Conservation (phyloP, 2,888 invertebrate genomes). For the Synanthedon vespiformis region DNA sequence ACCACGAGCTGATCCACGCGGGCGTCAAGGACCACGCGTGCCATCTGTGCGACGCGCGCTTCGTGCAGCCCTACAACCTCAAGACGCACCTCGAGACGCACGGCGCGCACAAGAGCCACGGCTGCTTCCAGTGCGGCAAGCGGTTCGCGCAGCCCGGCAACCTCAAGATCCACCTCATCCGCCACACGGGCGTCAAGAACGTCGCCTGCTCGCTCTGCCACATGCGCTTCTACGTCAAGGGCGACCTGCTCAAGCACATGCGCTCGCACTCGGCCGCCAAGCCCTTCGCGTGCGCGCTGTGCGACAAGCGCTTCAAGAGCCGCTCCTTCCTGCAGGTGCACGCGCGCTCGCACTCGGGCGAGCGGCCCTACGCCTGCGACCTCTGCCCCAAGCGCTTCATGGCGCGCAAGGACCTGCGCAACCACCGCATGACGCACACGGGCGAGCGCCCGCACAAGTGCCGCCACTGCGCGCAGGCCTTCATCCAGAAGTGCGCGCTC, state of each 20-base stretch:
- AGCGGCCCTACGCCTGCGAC: constrained; percentile 86
- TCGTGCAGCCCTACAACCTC: constrained; percentile 55
- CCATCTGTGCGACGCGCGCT: constrained; percentile 74
- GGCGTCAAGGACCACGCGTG: constrained; percentile 78
- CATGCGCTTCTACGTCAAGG: constrained; percentile 62
- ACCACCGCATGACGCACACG: constrained; percentile 91
- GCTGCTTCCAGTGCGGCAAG: constrained; percentile 79
- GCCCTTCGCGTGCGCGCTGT: constrained; percentile 85
- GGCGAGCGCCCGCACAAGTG: constrained; percentile 94
- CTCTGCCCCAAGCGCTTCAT: constrained; percentile 91
- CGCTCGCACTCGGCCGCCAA: constrained; percentile 83
- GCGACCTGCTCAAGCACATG: constrained; percentile 61
- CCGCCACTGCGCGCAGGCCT: constrained; percentile 87
- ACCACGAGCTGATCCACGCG: constrained; percentile 78
- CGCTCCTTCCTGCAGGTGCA: constrained; percentile 88
- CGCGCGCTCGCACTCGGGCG: constrained; percentile 84
- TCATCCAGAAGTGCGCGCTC: constrained; percentile 91
- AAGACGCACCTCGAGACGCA: constrained; percentile 67
- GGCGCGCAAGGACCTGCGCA: constrained; percentile 91
- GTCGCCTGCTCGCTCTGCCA: constrained; percentile 55
- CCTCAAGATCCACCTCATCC: constrained; percentile 55
- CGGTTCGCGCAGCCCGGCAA: constrained; percentile 73
- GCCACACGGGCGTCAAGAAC: constrained; percentile 60
- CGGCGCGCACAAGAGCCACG: constrained; percentile 78
- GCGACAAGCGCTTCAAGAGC: constrained; percentile 89